Base-by-base conservation (phyloP, 1,140 invertebrate species). In the Branchinecta lindahli region DNA sequence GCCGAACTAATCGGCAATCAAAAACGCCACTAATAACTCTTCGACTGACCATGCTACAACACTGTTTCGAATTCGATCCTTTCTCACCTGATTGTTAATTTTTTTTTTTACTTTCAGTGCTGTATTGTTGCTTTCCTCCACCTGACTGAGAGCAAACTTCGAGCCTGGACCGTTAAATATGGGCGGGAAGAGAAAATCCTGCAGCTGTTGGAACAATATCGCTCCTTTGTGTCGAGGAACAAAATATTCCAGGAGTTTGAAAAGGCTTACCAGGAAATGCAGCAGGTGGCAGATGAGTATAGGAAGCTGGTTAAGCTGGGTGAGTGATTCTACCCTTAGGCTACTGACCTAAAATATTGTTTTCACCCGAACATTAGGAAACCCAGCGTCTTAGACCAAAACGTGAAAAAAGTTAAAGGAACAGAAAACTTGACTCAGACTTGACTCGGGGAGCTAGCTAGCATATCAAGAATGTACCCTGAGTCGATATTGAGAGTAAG, bases 201-300 rank as follows among this genome's bases (percentile, higher is more conserved):
- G 75, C 85, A 86, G 72, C 84, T 94, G 78, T 79, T 95, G 73
- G 87, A 90, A 73, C 91, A 96, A 75, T 96, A 95, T 76, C 85
- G 89, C 73, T 91, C 90, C 82, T 94, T 93, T 81, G 92, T 96
- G 12, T 90, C 90, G 5, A 85, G 86, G 74, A 93, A 92, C 79
- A 87, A 91, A 78, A 90, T 96, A 74, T 94, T 95, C 81, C 89
- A 94, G 78, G 91, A 93, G 80, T 95, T 95, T 80, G 91, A 94
- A 75, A 91, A 91, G 81, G 91, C 91, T 20, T 94, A 88, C 76
- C 81, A 88, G 72, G 91, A 95, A 76, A 92, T 94, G 84, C 90
- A 94, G 79, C 88, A 91, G 76, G 89, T 93, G 66, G 87, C 90
- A 46, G 91, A 94, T 66, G 90, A 91, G 75, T 96, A 93, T 76